Conservation (phyloP, 2,113 vertebrate genomes). For the Axis porcinus region DNA sequence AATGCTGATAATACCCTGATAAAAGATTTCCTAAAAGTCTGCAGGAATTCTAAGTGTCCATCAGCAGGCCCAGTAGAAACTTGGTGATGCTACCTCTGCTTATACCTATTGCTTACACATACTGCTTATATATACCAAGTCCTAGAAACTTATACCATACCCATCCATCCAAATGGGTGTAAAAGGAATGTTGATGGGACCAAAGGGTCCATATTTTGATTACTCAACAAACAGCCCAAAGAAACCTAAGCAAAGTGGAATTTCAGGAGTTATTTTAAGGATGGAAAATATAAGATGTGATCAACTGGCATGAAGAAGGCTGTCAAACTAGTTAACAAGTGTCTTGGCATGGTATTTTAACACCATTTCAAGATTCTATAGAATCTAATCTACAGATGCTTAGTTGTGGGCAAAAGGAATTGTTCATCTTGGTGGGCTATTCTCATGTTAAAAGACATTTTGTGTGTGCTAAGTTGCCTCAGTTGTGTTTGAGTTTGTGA, state of each 20-base stretch:
- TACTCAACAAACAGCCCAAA: not conserved
- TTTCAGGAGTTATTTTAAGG: not conserved
- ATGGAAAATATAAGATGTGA: conserved; percentile 12
- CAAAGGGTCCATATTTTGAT: not conserved
- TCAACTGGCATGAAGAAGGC: not conserved
- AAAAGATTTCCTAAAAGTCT: not conserved
- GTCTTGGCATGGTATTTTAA: not conserved
- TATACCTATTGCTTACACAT: not conserved
- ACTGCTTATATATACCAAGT: not conserved
- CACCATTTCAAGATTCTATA: not conserved
- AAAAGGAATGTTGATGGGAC: not conserved
- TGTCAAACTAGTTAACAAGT: not conserved
- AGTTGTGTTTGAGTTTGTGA: not conserved
- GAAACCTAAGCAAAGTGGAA: not conserved
- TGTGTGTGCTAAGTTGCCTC: not conserved
- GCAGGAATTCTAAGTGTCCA: not conserved
- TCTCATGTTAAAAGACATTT: not conserved
- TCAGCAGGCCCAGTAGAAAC: not conserved
- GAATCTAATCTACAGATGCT: not conserved
- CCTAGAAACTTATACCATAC: not conserved
- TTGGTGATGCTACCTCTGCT: not conserved
- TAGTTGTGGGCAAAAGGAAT: not conserved
- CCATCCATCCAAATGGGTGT: not conserved
- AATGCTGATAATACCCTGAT: not conserved
- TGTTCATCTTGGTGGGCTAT: not conserved